Base-by-base conservation (phyloP, 2,113 vertebrate genomes). In the Machaerirhynchus nigripectus region DNA sequence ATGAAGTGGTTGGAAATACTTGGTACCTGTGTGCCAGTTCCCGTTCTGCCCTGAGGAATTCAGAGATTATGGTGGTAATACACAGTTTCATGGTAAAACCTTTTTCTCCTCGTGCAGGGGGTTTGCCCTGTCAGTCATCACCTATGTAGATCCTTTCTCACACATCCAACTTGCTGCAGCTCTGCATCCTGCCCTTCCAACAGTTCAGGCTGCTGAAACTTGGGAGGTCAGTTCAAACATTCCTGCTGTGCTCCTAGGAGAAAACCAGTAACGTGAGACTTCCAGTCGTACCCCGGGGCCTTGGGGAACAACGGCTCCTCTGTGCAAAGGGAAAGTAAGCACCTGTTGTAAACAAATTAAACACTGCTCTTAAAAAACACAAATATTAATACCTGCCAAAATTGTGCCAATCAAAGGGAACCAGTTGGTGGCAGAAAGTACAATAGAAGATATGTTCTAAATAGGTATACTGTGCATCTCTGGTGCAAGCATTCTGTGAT, bases 291-390 rank as follows among this genome's bases (percentile, higher is more conserved):
- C 77, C 89, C 89, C 50, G 1, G 59, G 91, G 80, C 91, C 77
- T 74, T 90, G 92, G 95, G 71, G 91, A 95, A 96, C 97, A 97
- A 93, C 56, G 28, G 59, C 82, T 95, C 85, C 95, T 97, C 90
- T 97, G 95, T 97, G 97, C 44, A 75, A 90, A 97, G 87, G 95
- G 96, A 97, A 96, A 97, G 94, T 95, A 84, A 97, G 90, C 97
- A 98, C 98, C 97, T 98, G 97, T 97, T 97, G 84, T 96, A 97
- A 97, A 97, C 96, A 98, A 97, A 97, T 97, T 96, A 97, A 98
- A 92, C 37, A 53, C 86, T 93, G 89, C 69, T 96, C 95, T 63
- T 96, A 23, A 96, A 96, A 97, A 95, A 94, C 87, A 98, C 94
- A 98, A 98, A 97, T 98, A 98, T 87, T 55, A 83, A 67, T 97